Conservation (phyloP, 2,797 vertebrate genomes). For the Thripadectes ignobilis region DNA sequence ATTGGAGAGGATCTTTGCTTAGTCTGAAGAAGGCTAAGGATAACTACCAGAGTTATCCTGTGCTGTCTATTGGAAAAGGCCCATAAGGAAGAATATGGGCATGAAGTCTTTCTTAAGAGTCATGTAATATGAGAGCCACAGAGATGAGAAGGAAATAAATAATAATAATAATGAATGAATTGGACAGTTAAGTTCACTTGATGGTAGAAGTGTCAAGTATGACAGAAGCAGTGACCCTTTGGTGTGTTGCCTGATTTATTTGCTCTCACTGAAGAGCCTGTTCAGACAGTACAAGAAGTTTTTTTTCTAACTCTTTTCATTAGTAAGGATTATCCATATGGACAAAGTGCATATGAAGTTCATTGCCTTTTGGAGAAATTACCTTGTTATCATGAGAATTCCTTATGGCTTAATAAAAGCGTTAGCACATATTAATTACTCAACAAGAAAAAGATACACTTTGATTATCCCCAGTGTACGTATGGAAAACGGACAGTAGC, state of each 20-base stretch:
- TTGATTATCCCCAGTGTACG: background rate
- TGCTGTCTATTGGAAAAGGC: background rate
- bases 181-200: background rate
- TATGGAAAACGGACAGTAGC: background rate
- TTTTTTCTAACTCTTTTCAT: background rate
- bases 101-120: background rate
- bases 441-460: background rate
- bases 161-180: background rate
- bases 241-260: background rate
- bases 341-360: background rate
- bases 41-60: background rate
- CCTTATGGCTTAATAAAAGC: background rate
- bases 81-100: background rate
- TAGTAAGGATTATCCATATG: background rate
- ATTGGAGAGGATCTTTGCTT: background rate
- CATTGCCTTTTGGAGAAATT: background rate
- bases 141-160: background rate
- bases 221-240: background rate
- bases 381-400: background rate
- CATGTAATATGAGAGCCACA: background rate
- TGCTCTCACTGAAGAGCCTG: background rate
- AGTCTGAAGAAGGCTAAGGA: background rate
- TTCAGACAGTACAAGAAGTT: background rate
- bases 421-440: background rate
- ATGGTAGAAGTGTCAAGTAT: background rate